Conservation (phyloP, 1,140 invertebrate genomes). For the Philopotamus ludificatus region DNA sequence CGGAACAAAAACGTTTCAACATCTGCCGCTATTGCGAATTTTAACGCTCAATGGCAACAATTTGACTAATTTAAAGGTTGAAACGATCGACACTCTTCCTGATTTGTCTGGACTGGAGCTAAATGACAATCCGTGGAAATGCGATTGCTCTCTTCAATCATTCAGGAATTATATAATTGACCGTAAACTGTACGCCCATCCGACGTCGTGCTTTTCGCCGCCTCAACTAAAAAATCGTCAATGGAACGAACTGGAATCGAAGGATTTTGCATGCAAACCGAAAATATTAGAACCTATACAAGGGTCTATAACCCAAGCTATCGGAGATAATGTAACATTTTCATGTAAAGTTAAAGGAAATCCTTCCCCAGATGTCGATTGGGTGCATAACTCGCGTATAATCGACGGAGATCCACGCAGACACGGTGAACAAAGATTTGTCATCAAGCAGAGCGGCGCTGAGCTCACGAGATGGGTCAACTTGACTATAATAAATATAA, state of each 20-base stretch:
- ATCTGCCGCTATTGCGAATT: conserved; percentile 64
- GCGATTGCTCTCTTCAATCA: conserved; percentile 78
- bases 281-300: conserved; percentile 62
- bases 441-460: conserved; percentile 49
- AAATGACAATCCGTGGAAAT: conserved; percentile 82
- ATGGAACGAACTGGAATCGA: conserved; percentile 69
- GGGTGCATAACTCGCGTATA: conserved; percentile 68
- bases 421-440: conserved; percentile 57
- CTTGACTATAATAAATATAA: conserved; percentile 71
- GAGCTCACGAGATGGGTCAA: conserved; percentile 68
- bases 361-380: conserved; percentile 71
- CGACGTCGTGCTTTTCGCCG: conserved; percentile 71
- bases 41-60: conserved; percentile 73
- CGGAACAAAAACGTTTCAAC: conserved; percentile 69
- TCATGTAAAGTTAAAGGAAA: conserved; percentile 75
- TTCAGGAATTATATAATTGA: conserved; percentile 76
- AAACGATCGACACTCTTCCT: conserved; percentile 60
- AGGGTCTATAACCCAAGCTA: conserved; percentile 58
- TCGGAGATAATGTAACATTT: conserved; percentile 69
- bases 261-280: conserved; percentile 83
- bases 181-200: conserved; percentile 68
- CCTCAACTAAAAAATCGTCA: conserved; percentile 61
- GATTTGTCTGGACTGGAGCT: conserved; percentile 73
- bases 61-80: conserved; percentile 62
- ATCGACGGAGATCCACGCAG: conserved; percentile 59